Percentiles rank a stretch among this genome's conserved stretches.
phyloP scores from a whole-genome alignment of 2,113 vertebrate species.

The Zosterops pallidus region DNA sequence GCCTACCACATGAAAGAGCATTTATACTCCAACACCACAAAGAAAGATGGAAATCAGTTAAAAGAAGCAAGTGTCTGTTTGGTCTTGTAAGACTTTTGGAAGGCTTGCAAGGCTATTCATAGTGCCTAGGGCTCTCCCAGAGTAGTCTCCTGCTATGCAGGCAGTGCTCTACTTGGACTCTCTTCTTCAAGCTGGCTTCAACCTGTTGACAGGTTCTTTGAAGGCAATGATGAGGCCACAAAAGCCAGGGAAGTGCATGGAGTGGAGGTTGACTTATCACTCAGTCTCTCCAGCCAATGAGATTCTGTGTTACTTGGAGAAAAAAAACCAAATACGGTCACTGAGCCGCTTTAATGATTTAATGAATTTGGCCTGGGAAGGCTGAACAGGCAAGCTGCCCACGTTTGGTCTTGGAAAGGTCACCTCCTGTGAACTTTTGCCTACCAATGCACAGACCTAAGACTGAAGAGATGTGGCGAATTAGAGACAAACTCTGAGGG shows the following conservation, averaged over 20 bases:
- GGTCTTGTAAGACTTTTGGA: conserved; percentile 62
- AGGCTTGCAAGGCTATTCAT: conserved; percentile 38
- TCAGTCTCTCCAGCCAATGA: neutral
- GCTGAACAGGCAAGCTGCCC: neutral
- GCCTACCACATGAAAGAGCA: conserved; percentile 61
- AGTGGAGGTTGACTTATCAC: neutral
- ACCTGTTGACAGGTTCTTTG: conserved; percentile 40
- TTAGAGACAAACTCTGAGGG: neutral
- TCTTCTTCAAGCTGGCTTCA: conserved; percentile 18
- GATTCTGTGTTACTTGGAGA: neutral
- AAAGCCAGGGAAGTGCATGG: neutral
- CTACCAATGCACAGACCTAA: neutral
- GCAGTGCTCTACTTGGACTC: neutral
- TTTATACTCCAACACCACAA: conserved; percentile 46
- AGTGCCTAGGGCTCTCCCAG: conserved; percentile 14
- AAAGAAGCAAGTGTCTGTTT: conserved; percentile 60
- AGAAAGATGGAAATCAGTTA: conserved; percentile 59
- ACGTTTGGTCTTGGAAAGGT: neutral
- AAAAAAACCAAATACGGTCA: neutral
- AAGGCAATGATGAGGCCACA: conserved; percentile 9
- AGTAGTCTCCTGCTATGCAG: neutral
- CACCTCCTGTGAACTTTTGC: neutral
- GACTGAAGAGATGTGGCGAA: neutral
- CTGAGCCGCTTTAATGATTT: neutral
- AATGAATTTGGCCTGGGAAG: neutral